Base-by-base conservation (phyloP, 1,140 invertebrate genomes). In the Teleopsis dalmanni region DNA sequence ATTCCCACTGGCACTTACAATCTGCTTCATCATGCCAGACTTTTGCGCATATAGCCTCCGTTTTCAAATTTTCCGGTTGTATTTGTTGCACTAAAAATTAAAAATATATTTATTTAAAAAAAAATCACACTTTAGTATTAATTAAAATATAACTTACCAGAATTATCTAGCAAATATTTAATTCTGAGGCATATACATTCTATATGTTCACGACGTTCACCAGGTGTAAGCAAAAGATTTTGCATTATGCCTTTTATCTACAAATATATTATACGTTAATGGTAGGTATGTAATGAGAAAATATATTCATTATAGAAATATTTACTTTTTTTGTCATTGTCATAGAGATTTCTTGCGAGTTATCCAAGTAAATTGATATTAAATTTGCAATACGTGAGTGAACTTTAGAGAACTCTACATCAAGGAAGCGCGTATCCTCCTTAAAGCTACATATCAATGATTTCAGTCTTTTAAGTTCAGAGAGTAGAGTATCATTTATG, bases 381-480 rank as follows among this genome's bases (percentile, higher is more conserved):
- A 83, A 52, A 47, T 77, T 71, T 0, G 78, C 79, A 34, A 83
- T 65, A 41, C 81, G 65, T 1, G 78, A 79, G 58, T 84, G 82
- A 29, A 80, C 74, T 36, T 77, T 60, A n/a, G 74, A 70, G 50
- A 84, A 82, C 58, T 82, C 74, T 0, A 84, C 76, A 11, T 60
- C 65, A 9, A 74, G 57, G 58, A 82, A 82, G 36, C 80, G 62
- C 13, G 73, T 66, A 57, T 84, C 82, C 50, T 78, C 75, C 74
- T 80, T 80, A 55, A 82, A 84, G 52, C 80, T 82, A 36, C 65
- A 71, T 14, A 83, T 78, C n/a, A 82, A 75, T 50, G 78, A 73
- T 63, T 82, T 79, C 13, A 84, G 60, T 56, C 81, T 78, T 65
- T 81, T 81, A 0, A 81, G 73, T 70, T 83, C 79, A 1, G 74